phyloP scores from a whole-genome alignment of 2,797 vertebrate genomes.

The Eleutherodactylus coqui region DNA sequence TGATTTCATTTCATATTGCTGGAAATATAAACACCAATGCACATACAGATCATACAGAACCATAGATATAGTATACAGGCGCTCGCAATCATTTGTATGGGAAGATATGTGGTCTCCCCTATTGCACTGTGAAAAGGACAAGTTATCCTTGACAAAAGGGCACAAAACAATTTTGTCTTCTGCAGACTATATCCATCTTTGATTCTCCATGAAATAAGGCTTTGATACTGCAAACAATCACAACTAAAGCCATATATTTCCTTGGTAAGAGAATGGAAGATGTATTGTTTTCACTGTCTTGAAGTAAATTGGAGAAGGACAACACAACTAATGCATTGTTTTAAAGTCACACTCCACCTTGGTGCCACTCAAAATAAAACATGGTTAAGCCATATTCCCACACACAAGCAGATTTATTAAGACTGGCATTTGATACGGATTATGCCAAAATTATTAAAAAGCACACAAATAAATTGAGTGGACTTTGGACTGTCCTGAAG shows the following conservation, averaged over 20 bases:
- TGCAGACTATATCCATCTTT: conserved; percentile 63
- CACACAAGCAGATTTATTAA: too few species aligned
- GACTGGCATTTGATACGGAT: too few species aligned
- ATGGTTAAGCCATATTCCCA: background rate
- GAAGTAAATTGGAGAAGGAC: background rate
- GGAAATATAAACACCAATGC: background rate
- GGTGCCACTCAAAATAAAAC: background rate
- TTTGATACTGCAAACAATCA: conserved; percentile 43
- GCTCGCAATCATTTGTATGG: conserved; percentile 55
- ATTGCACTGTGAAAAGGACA: conserved; percentile 51
- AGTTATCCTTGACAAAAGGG: conserved; percentile 64
- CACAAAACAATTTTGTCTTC: conserved; percentile 62
- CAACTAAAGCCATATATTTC: conserved; percentile 33
- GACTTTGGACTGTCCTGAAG: too few species aligned
- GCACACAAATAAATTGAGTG: too few species aligned
- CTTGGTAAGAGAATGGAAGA: conserved; percentile 5
- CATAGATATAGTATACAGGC: background rate
- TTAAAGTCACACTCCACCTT: background rate
- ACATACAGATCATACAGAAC: too few species aligned
- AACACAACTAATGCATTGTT: background rate
- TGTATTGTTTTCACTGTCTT: background rate
- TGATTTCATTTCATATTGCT: conserved; percentile 11
- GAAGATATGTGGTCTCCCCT: conserved; percentile 30
- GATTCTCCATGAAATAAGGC: conserved; percentile 55
- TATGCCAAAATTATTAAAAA: too few species aligned